A percentile compares a stretch with the other conserved stretches of the same genome.
Conservation (phyloP, 2,888 invertebrate species). For the Osmoderma eremita region DNA sequence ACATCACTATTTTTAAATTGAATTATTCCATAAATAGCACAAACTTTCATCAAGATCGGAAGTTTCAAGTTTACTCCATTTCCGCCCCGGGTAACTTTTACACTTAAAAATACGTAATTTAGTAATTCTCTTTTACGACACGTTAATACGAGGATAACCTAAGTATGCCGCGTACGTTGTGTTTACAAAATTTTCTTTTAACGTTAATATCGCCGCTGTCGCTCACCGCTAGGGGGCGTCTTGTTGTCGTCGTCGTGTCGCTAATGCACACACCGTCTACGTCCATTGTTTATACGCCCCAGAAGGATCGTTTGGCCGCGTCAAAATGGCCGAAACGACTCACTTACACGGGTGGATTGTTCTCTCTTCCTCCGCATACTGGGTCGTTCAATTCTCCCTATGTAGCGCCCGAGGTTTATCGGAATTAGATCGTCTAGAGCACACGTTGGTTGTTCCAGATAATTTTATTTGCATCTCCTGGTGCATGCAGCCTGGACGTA, state of each 20-base stretch:
- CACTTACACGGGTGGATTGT: constrained; percentile 15
- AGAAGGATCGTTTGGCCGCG: constrained; percentile 18
- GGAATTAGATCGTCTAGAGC: constrained; percentile 18
- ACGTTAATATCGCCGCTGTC: constrained; percentile 4
- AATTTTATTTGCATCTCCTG: constrained; percentile 28
- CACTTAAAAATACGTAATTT: too few relatives aligned
- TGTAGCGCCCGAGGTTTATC: constrained; percentile 31
- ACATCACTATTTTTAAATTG: too few relatives aligned
- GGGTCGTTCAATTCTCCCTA: constrained; percentile 20
- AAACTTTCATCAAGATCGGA: too few relatives aligned
- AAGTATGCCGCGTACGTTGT: too few relatives aligned
- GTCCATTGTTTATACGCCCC: constrained; percentile 30
- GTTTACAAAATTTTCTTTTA: constrained; percentile 12
- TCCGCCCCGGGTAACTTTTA: too few relatives aligned
- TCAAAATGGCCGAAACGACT: constrained; percentile 28
- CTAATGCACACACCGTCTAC: constrained; percentile 29
- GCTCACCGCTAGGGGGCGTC: background rate
- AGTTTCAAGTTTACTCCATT: too few relatives aligned
- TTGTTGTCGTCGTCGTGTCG: background rate
- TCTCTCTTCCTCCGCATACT: too few relatives aligned
- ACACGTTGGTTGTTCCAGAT: constrained; percentile 12
- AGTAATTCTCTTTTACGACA: too few relatives aligned
- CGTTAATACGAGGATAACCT: too few relatives aligned
- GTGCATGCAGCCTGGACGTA: background rate
- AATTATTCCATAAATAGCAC: too few relatives aligned